Conservation (phyloP, 2,797 vertebrate genomes). For the Australoheros facetus region DNA sequence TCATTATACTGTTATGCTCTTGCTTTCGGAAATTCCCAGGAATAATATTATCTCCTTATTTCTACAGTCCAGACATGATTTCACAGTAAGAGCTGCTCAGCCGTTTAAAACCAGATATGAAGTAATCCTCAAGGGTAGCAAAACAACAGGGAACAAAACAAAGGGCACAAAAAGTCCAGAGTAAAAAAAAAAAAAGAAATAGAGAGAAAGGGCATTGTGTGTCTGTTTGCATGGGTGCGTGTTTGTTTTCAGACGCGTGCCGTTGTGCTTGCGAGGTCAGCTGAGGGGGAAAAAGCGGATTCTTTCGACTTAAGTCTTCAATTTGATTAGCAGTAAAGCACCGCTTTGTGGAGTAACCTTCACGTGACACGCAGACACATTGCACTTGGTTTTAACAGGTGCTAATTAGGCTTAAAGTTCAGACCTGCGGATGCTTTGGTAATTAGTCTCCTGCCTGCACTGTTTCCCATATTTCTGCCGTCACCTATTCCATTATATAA, state of each 20-base stretch:
- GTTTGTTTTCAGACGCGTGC: conserved; percentile 57
- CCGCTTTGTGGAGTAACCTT: conserved; percentile 56
- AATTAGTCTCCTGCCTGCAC: conserved; percentile 17
- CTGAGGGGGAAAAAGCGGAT: conserved; percentile 63
- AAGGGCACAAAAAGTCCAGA: conserved; percentile 22
- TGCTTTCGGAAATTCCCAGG: background rate
- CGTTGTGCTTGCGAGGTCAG: conserved; percentile 25
- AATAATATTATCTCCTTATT: conserved; percentile 23
- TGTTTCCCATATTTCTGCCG: background rate
- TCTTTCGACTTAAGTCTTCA: conserved; percentile 71
- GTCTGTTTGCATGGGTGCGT: conserved; percentile 41
- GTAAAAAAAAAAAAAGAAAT: background rate
- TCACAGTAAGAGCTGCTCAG: conserved; percentile 20
- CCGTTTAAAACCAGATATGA: conserved; percentile 27
- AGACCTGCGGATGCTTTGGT: conserved; percentile 32
- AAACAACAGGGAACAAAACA: conserved; percentile 16
- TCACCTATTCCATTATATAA: conserved; percentile 18
- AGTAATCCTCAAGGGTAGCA: conserved; percentile 36
- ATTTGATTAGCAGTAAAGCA: conserved; percentile 72
- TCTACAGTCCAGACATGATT: conserved; percentile 24
- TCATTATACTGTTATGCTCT: background rate
- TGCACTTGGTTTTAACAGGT: conserved; percentile 58
- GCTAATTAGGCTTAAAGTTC: conserved; percentile 66
- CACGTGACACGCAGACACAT: conserved; percentile 76
- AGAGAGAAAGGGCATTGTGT: conserved; percentile 23